Evolutionary conservation across 2,888 invertebrate species (phyloP), one percentile per base, ranked within the genome.

Genomic region (Lasioglossum pauxillum): DNA sequence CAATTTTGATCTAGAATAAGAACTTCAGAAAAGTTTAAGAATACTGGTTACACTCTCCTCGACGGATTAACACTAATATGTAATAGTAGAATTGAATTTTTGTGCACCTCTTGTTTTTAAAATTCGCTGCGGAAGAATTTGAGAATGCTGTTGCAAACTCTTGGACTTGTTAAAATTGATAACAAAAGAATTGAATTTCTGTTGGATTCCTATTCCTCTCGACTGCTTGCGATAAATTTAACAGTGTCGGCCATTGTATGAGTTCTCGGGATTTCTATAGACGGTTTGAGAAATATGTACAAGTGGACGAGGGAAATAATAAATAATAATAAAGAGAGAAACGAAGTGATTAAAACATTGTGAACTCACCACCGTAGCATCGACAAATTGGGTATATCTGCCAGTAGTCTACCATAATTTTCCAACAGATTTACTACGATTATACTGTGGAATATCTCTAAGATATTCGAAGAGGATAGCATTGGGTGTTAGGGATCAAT

Each of bases 401-500:
- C 35, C 14, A 27, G 27, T 31, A 67, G 35, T 31, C 69, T 23
- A 23, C 38, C 69, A 69, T 69, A 23, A 38, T 38, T 69, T 69
- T 69, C 35, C 23, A 69, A 12, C 69, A 23, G 69, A 41, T 69
- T 69, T 69, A 69, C 38, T 35, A 69, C 23, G 69, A 38, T 38
- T 23, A 19, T 19, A 19, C 53, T n/a, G 2, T 19, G 69, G 8
- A 69, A 5, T 38, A 41, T 38, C 38, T 38, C 23, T 10, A 69
- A 67, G 31, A 60, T 27, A 19, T 67, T 67, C 31, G 31, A 19
- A 7, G 38, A 23, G 23, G 10, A 7, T 38, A 38, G 69, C 23
- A 23, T n/a, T 38, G 19, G 38, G n/a, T 69, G 35, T 69, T 38
- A 38, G 69, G 69, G 38, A 69, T 69, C 69, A 69, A 69, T 69